These are phyloP conservation scores for Ursus arctos DNA, from an alignment of 2,113 vertebrate species.

Conservation along the genomic window DNA sequence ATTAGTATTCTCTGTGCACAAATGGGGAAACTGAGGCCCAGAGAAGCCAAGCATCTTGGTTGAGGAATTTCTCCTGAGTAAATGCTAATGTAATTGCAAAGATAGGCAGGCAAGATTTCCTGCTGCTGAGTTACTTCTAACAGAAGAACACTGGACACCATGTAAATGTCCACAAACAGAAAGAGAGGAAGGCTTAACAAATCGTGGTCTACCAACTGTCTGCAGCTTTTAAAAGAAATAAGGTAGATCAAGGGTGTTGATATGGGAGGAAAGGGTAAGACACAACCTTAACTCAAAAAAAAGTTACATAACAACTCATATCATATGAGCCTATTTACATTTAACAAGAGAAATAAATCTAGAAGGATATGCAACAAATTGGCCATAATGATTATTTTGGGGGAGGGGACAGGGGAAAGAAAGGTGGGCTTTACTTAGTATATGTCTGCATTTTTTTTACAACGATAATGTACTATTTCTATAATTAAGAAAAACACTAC, in stretches of 20 bases:
- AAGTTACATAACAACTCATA: rapidly evolving
- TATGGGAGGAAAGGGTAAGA: neutral
- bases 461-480: neutral
- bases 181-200: neutral
- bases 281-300: neutral
- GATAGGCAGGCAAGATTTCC: rapidly evolving
- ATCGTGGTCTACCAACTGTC: rapidly evolving
- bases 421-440: neutral
- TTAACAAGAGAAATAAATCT: neutral
- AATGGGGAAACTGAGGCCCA: neutral
- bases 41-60: neutral
- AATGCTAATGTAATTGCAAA: neutral
- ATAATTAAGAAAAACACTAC: neutral
- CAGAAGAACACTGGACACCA: neutral
- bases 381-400: rapidly evolving
- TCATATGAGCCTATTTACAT: no score
- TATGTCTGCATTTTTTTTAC: neutral
- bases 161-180: neutral
- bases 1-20: neutral
- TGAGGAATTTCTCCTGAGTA: neutral
- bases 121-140: neutral
- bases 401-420: no score
- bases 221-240: neutral
- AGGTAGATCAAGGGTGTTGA: rapidly evolving
- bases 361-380: rapidly evolving